Evolutionary conservation across 2,888 invertebrate species (phyloP).

Genomic region (Caenorhabditis sulstoni): DNA sequence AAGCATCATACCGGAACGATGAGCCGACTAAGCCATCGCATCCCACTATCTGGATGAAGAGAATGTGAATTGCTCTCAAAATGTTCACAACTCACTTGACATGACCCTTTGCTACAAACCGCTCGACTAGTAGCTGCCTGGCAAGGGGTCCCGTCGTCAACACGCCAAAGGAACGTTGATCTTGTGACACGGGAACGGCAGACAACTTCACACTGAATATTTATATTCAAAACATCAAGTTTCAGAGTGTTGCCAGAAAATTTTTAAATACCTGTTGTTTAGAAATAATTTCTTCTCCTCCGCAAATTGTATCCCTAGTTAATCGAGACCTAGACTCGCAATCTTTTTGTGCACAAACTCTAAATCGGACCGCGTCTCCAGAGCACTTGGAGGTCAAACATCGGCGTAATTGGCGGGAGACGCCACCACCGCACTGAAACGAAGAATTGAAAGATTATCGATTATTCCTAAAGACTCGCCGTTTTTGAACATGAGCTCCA

Average conservation of each 20-base stretch:
- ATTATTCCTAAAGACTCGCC: conserved; percentile 42
- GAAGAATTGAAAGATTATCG: not conserved
- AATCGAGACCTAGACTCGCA: conserved; percentile 62
- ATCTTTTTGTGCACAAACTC: conserved; percentile 69
- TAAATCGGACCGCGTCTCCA: conserved; percentile 66
- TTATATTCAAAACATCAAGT: too few species aligned
- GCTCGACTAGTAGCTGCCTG: conserved; percentile 68
- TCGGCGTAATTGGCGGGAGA: conserved; percentile 74
- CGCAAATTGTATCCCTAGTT: conserved; percentile 66
- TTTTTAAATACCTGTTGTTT: conserved; percentile 55
- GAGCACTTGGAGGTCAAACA: conserved; percentile 75
- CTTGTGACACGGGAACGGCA: conserved; percentile 65
- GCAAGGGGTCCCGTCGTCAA: conserved; percentile 68
- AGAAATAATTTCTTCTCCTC: conserved; percentile 66
- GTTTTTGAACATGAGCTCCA: conserved; percentile 73
- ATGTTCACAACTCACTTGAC: not conserved
- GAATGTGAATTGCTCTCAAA: not conserved
- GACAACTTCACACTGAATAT: conserved; percentile 68
- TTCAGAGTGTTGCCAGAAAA: too few species aligned
- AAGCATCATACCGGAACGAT: conserved; percentile 82
- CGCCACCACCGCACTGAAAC: conserved; percentile 73
- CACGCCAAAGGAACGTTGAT: conserved; percentile 67
- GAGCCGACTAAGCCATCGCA: conserved; percentile 84
- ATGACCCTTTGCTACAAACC: conserved; percentile 58
- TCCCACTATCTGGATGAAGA: conserved; percentile 82